phyloP scores from a whole-genome alignment of 2,113 vertebrate genomes.

The Sinosuthora webbiana region DNA sequence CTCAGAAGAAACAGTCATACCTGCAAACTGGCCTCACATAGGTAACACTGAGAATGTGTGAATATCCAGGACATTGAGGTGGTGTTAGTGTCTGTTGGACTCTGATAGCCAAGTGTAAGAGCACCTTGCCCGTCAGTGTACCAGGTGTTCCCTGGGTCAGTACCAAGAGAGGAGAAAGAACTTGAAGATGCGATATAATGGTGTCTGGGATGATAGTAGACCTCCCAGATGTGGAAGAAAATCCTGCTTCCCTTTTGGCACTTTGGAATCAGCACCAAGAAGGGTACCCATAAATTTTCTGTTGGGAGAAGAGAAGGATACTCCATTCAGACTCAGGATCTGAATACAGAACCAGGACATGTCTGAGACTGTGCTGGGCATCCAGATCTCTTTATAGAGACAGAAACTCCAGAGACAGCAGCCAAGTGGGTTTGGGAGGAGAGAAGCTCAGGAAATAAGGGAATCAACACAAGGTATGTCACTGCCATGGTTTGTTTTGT shows the following conservation, averaged over 20 bases:
- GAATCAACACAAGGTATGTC: constrained; percentile 68
- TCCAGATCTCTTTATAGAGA: constrained; percentile 67
- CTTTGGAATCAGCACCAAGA: constrained; percentile 58
- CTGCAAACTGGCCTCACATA: constrained; percentile 32
- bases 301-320: constrained; percentile 63
- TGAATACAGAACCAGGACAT: constrained; percentile 68
- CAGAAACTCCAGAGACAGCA: constrained; percentile 70
- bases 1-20: constrained; percentile 38
- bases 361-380: constrained; percentile 67
- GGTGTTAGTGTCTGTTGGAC: constrained; percentile 53
- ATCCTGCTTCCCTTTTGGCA: constrained; percentile 62
- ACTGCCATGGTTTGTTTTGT: constrained; percentile 58
- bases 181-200: constrained; percentile 40
- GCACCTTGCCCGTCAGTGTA: constrained; percentile 37
- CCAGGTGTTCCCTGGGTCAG: constrained; percentile 51
- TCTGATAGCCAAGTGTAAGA: constrained; percentile 53
- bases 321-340: constrained; percentile 65
- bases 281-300: constrained; percentile 57
- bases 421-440: constrained; percentile 72
- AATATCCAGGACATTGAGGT: constrained; percentile 52
- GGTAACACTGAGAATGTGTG: constrained; percentile 47
- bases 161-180: constrained; percentile 60
- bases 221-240: constrained; percentile 53
- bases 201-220: constrained; percentile 55
- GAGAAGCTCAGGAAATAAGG: constrained; percentile 68